phyloP scores from a whole-genome alignment of 1,140 invertebrate species.

The Caenorhabditis briggsae region DNA sequence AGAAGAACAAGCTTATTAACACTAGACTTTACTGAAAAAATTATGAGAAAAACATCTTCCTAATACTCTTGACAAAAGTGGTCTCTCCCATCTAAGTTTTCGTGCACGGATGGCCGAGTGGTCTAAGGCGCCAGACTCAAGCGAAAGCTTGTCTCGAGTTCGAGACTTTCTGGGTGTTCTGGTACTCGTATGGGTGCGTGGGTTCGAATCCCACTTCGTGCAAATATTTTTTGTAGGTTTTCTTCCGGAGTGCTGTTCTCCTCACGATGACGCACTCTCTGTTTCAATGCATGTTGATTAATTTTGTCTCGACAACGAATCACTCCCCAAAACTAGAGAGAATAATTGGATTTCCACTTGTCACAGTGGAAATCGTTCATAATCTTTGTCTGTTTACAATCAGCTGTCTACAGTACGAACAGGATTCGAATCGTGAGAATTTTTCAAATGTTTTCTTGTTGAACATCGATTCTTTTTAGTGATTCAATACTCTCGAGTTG shows the following conservation, averaged over 20 bases:
- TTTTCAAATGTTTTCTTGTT: neutral
- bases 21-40: too few relatives aligned
- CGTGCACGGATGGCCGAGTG: slow-evolving; percentile 67
- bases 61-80: neutral
- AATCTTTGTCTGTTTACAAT: neutral
- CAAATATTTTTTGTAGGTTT: slow-evolving; percentile 12
- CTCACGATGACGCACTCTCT: slow-evolving; percentile 4
- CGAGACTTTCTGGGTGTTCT: slow-evolving; percentile 42
- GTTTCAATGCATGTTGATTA: slow-evolving; percentile 42
- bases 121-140: slow-evolving; percentile 69
- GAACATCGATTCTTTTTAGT: neutral
- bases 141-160: slow-evolving; percentile 54
- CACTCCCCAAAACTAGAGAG: neutral
- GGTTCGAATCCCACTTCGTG: slow-evolving; percentile 52
- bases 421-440: slow-evolving; percentile 20
- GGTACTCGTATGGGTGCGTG: slow-evolving; percentile 59
- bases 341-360: slow-evolving; percentile 42
- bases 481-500: neutral
- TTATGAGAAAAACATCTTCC: too few relatives aligned
- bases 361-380: slow-evolving; percentile 32
- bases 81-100: neutral
- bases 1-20: too few relatives aligned
- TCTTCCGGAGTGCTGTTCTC: slow-evolving; percentile 47
- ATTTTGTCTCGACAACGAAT: slow-evolving; percentile 19
- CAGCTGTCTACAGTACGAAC: slow-evolving; percentile 27